phyloP scores from a whole-genome alignment of 2,797 vertebrate species.

The Epinephelus coioides region DNA sequence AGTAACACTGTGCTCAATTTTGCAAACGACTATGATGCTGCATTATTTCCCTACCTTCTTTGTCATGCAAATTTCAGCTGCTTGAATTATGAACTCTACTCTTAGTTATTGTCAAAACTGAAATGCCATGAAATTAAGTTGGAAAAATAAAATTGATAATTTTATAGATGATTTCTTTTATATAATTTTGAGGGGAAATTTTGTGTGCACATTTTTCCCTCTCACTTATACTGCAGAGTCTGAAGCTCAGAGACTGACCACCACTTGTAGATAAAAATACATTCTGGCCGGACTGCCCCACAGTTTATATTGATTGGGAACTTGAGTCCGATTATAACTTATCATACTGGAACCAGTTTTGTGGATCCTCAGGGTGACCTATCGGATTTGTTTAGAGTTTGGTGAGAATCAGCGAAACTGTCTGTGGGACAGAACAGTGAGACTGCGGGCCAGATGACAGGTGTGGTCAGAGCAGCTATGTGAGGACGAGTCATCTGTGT shows the following conservation, averaged over 20 bases:
- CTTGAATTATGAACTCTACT: no score
- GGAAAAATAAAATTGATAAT: no score
- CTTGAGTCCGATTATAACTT: conserved; percentile 13
- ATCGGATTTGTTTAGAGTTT: not conserved
- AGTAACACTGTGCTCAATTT: no score
- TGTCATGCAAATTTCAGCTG: no score
- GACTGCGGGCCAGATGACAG: conserved; percentile 40
- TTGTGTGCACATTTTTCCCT: no score
- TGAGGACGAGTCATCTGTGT: conserved; percentile 12
- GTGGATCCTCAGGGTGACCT: not conserved
- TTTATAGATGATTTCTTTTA: no score
- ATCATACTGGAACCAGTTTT: not conserved
- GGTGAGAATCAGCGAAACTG: not conserved
- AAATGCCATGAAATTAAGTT: no score
- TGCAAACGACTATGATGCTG: no score
- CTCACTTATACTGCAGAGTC: no score
- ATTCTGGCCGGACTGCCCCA: conserved; percentile 19
- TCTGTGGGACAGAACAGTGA: not conserved
- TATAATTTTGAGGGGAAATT: no score
- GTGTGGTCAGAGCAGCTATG: conserved; percentile 45
- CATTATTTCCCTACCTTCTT: no score
- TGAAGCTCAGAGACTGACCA: not conserved
- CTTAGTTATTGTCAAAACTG: no score
- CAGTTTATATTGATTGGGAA: conserved; percentile 17
- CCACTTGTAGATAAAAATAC: conserved; percentile 37